Evolutionary conservation across 2,888 invertebrate species (phyloP), one percentile per base, ranked within the genome.

Genomic region (Sepiola atlantica): DNA sequence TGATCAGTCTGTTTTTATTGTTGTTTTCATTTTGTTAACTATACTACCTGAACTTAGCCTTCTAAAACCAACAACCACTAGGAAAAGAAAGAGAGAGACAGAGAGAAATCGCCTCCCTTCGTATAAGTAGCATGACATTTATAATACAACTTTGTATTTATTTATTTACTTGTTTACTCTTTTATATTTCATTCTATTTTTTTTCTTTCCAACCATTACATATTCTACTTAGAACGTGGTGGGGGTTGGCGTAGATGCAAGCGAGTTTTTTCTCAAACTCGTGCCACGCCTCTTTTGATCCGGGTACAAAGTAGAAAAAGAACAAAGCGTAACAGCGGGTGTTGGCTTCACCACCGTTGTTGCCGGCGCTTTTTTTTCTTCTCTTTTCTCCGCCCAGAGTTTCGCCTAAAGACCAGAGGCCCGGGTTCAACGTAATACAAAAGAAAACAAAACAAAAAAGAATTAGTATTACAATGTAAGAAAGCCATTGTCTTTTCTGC

Each of bases 341-440:
- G 77, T 77, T 45, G 45, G 77, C 77, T n/a, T 77, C n/a, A 16
- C 77, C 0, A 16, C 77, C 77, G 77, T 32, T 77, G n/a, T 77
- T 77, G 32, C n/a, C n/a, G 32, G 32, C n/a, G 77, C 77, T 77
- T 77, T 77, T 45, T 45, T 45, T 45, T 45, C 45, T 45, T 45
- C 4, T 45, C 45, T 45, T 45, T 45, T 45, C 45, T 32, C 77
- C 16, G 32, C 77, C 77, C 77, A 77, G 14, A n/a, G 12, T 77
- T 77, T 77, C 77, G n/a, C n/a, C 77, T 77, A 77, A 77, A 77
- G 77, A 77, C n/a, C 77, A 77, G n/a, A 77, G 77, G n/a, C n/a
- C 77, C 32, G n/a, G n/a, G 77, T 77, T n/a, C n/a, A 77, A 77
- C n/a, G 14, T 12, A 0, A 77, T 14, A 77, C 12, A n/a, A 77